These are phyloP conservation scores for Taurulus bubalis DNA, from an alignment of 2,113 vertebrate species.

Conservation along the genomic window DNA sequence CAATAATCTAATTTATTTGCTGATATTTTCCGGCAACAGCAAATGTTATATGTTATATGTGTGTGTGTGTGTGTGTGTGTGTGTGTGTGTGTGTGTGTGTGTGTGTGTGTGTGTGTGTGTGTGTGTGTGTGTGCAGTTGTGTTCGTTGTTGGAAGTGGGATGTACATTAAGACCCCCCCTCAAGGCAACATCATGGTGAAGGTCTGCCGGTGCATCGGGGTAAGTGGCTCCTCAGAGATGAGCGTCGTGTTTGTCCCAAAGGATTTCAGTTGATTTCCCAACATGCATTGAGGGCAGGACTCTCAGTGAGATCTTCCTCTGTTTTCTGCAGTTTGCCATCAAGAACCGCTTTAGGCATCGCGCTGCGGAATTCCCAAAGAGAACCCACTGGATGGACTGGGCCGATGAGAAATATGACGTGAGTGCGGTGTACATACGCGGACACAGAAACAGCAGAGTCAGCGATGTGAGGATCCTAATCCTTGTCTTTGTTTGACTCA, in stretches of 20 bases:
- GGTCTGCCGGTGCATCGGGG: constrained; percentile 89
- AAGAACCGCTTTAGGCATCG: constrained; percentile 90
- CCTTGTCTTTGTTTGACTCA: constrained; percentile 61
- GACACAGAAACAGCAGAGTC: neutral
- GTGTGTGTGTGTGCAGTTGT: constrained; percentile 84
- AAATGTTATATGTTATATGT: neutral
- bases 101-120: no score
- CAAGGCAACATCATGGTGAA: constrained; percentile 91
- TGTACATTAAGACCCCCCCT: constrained; percentile 91
- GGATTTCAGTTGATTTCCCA: neutral
- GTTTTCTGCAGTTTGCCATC: constrained; percentile 89
- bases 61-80: no score
- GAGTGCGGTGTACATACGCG: neutral
- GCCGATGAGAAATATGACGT: constrained; percentile 93
- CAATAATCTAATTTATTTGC: neutral
- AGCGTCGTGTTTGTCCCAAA: neutral
- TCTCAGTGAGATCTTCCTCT: neutral
- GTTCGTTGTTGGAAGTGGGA: constrained; percentile 89
- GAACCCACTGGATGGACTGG: constrained; percentile 97
- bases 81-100: no score
- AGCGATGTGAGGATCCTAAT: neutral
- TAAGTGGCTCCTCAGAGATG: constrained; percentile 77
- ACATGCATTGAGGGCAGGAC: neutral
- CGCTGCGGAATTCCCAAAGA: constrained; percentile 82
- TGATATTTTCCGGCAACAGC: neutral